A percentile compares a stretch with the other conserved stretches of the same genome.
Conservation (phyloP, 2,797 vertebrate genomes). For the Sciurus carolinensis region DNA sequence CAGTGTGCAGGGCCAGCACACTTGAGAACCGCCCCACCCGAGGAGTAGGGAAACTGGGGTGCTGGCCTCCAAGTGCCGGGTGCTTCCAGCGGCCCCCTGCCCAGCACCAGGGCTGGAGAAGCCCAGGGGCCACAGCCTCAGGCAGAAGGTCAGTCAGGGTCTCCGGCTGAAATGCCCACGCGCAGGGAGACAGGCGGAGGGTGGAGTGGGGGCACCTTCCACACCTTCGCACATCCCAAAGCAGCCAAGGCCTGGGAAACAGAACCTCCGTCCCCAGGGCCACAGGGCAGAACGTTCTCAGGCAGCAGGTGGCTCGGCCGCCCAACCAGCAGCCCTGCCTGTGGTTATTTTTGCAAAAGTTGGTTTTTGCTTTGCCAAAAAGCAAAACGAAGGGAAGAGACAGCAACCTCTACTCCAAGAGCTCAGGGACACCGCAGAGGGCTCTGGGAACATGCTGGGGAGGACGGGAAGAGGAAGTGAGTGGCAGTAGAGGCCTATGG, state of each 20-base stretch:
- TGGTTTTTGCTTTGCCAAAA: background rate
- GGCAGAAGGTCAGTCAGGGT: background rate
- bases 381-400: background rate
- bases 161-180: background rate
- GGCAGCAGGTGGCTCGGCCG: background rate
- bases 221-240: background rate
- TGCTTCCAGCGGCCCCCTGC: background rate
- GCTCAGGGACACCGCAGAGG: background rate
- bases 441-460: background rate
- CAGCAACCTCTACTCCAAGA: background rate
- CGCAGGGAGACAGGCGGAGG: too few species aligned
- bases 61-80: too few species aligned
- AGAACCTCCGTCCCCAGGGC: background rate
- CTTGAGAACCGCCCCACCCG: too few species aligned
- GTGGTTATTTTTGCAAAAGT: too few species aligned
- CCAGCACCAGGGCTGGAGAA: rapidly evolving
- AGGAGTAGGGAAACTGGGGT: background rate
- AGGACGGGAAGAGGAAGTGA: background rate
- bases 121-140: background rate
- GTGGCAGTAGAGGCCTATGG: background rate
- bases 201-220: background rate
- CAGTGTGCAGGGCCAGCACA: background rate
- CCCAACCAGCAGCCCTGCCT: too few species aligned
- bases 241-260: background rate
- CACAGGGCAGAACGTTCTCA: background rate